These are phyloP conservation scores for Cyphomyrus plagiostoma DNA, from an alignment of 2,113 vertebrate species.

Conservation along the genomic window DNA sequence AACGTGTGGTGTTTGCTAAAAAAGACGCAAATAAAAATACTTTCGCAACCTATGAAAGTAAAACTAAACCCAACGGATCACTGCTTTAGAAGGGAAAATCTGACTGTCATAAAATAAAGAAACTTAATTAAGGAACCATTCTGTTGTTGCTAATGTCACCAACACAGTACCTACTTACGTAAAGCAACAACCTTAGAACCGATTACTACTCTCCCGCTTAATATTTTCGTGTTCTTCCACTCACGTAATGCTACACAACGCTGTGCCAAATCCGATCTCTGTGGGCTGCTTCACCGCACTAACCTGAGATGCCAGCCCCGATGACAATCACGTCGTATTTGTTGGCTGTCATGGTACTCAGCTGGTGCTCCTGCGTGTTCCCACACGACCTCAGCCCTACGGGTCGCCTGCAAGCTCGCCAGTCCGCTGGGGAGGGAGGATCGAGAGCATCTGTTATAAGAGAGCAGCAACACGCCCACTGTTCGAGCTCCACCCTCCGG, in stretches of 20 bases:
- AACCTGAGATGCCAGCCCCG: conserved; percentile 89
- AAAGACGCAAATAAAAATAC: not conserved
- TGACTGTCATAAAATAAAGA: not conserved
- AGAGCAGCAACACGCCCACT: conserved; percentile 32
- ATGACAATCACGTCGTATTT: conserved; percentile 80
- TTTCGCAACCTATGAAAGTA: not conserved
- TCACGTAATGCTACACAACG: not conserved
- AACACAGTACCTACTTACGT: not conserved
- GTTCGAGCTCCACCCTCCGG: conserved; percentile 43
- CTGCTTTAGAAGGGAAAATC: not conserved
- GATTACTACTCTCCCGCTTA: not conserved
- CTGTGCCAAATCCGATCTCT: not conserved
- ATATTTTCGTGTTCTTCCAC: not conserved
- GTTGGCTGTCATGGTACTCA: conserved; percentile 67
- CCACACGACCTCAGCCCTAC: not conserved
- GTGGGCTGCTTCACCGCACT: conserved; percentile 32
- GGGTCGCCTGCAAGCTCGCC: not conserved
- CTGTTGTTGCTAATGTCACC: not conserved
- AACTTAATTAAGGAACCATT: not conserved
- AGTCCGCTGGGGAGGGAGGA: not conserved
- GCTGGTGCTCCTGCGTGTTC: not conserved
- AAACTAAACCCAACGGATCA: not conserved
- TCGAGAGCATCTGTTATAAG: conserved; percentile 50
- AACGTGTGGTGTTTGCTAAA: not conserved
- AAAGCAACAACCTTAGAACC: not conserved